phyloP scores from a whole-genome alignment of 37 sponge, comb jelly and placozoan genomes.

The Amphimedon queenslandica region DNA sequence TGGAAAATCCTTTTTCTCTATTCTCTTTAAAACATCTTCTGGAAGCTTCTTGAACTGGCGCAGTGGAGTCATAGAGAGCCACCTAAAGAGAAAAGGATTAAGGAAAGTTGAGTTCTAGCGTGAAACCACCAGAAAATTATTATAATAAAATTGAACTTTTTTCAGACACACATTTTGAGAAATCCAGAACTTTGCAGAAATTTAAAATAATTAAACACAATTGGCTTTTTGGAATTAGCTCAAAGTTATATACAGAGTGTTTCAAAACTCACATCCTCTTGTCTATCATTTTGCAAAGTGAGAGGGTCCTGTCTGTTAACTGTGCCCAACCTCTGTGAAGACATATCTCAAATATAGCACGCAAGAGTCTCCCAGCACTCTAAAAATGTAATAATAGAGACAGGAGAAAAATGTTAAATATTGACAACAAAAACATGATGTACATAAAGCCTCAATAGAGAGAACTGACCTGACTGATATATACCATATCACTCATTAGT shows the following conservation, averaged over 20 bases:
- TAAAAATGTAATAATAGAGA: constrained; percentile 15
- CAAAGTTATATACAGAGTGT: not conserved
- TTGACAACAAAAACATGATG: too few species aligned
- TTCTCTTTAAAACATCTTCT: constrained; percentile 89
- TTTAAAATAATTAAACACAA: too few species aligned
- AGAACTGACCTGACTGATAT: constrained; percentile 76
- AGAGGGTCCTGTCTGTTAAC: constrained; percentile 79
- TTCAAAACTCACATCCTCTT: constrained; percentile 80
- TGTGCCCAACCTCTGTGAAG: constrained; percentile 96
- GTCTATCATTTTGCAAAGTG: constrained; percentile 95
- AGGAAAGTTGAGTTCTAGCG: too few species aligned
- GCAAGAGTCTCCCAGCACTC: constrained; percentile 93
- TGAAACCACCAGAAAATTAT: too few species aligned
- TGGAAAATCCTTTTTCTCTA: constrained; percentile 98
- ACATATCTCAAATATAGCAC: constrained; percentile 95
- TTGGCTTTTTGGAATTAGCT: too few species aligned
- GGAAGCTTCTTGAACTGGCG: constrained; percentile 97
- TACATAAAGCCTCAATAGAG: too few species aligned
- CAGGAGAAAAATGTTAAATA: too few species aligned
- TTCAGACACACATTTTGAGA: too few species aligned
- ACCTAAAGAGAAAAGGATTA: constrained; percentile 47
- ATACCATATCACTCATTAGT: constrained; percentile 97
- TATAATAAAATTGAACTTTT: too few species aligned
- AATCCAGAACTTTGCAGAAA: not conserved
- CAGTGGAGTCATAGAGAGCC: constrained; percentile 98